phyloP scores from a whole-genome alignment of 2,888 invertebrate species.

The Hermodice carunculata region DNA sequence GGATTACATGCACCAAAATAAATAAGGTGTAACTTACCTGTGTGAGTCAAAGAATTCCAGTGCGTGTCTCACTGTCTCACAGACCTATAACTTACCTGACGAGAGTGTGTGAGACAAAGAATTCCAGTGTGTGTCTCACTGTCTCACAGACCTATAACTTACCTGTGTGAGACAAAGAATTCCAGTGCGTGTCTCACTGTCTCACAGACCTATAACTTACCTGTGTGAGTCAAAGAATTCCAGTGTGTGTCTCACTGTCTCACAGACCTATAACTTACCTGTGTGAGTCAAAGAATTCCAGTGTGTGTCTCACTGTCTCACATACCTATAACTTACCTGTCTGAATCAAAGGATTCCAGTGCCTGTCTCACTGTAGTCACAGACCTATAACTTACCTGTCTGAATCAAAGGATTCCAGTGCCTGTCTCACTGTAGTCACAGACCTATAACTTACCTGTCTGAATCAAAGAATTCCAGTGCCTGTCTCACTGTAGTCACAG shows the following conservation, averaged over 20 bases:
- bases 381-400: conserved; percentile 35
- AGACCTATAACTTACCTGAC: conserved; percentile 70
- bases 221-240: background rate
- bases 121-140: conserved; percentile 54
- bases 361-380: conserved; percentile 56
- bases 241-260: background rate
- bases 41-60: conserved; percentile 70
- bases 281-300: conserved; percentile 70
- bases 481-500: background rate
- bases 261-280: conserved; percentile 65
- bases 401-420: background rate
- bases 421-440: background rate
- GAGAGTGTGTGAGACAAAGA: conserved; percentile 71
- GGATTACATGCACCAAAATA: no score
- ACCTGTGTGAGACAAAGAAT: background rate
- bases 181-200: background rate
- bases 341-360: conserved; percentile 68
- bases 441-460: background rate
- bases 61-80: conserved; percentile 56
- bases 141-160: conserved; percentile 53
- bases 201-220: background rate
- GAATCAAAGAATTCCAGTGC: background rate
- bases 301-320: conserved; percentile 55
- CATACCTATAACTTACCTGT: conserved; percentile 71
- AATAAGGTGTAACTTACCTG: no score